phyloP scores from a whole-genome alignment of 2,113 vertebrate species.

The Saguinus imperator region DNA sequence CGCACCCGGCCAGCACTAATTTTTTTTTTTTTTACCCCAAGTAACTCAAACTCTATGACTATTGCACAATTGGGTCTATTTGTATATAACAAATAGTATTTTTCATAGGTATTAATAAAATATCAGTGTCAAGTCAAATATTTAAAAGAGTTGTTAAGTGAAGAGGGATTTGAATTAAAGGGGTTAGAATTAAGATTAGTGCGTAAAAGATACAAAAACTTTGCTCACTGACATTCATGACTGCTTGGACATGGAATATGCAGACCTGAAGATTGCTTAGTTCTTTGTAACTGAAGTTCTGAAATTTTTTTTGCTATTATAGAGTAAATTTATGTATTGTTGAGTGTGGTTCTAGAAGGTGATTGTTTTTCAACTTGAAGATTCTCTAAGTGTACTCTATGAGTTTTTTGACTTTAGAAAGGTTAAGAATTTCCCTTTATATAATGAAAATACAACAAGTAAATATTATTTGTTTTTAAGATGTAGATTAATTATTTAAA shows the following conservation, averaged over 20 bases:
- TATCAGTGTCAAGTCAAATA: background rate
- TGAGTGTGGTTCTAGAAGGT: background rate
- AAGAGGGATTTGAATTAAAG: background rate
- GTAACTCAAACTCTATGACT: background rate
- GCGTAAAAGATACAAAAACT: background rate
- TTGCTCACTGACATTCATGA: background rate
- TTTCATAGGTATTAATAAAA: conserved; percentile 31
- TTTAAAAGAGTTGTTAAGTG: background rate
- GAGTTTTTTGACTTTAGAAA: background rate
- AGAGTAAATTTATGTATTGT: background rate
- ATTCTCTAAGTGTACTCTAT: background rate
- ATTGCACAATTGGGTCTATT: background rate
- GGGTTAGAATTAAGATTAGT: background rate
- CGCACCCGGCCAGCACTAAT: too few species aligned
- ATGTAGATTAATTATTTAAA: conserved; percentile 23
- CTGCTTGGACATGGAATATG: background rate
- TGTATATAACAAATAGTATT: background rate
- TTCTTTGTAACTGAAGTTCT: background rate
- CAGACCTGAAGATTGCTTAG: background rate
- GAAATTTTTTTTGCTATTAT: background rate
- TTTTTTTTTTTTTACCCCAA: background rate
- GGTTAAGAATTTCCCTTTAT: background rate
- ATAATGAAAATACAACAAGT: conserved; percentile 20
- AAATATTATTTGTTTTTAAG: conserved; percentile 34
- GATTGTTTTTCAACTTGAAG: background rate